A percentile compares a stretch with the other conserved stretches of the same genome.
These are phyloP conservation scores for Struthio camelus DNA, from an alignment of 2,113 vertebrate species.

Conservation along the genomic window DNA sequence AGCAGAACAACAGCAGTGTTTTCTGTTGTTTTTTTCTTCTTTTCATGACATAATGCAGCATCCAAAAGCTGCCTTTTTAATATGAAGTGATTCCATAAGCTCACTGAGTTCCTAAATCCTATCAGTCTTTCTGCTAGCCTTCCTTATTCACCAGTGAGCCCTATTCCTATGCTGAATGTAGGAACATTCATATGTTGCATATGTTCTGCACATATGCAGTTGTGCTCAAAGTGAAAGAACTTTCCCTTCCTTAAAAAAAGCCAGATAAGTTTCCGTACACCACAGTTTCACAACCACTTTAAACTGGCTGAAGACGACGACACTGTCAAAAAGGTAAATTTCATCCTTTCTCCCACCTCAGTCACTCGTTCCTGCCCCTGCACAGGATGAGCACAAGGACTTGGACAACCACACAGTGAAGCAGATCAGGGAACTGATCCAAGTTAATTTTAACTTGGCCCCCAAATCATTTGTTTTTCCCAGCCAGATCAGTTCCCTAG, in stretches of 20 bases:
- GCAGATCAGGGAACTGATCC: slow-evolving; percentile 16
- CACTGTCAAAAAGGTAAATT: slow-evolving; percentile 6
- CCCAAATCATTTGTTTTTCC: slow-evolving; percentile 12
- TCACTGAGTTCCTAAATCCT: neutral
- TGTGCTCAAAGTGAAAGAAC: neutral
- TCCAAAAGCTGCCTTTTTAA: neutral
- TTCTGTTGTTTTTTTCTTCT: neutral
- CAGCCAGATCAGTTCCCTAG: neutral
- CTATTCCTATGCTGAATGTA: neutral
- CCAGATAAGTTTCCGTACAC: neutral
- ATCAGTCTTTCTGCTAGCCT: neutral
- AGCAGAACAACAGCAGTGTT: neutral
- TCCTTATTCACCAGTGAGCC: neutral
- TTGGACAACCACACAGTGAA: neutral
- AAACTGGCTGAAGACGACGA: neutral
- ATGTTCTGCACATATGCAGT: neutral
- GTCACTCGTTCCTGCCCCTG: neutral
- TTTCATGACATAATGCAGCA: neutral
- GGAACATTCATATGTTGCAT: too few species aligned
- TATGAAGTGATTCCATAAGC: neutral
- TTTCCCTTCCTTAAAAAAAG: neutral
- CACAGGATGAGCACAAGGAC: neutral
- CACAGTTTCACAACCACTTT: neutral
- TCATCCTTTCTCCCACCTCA: neutral
- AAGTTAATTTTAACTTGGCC: slow-evolving; percentile 29